phyloP scores from a whole-genome alignment of 2,797 vertebrate genomes.

The Malacoctenus gilli region DNA sequence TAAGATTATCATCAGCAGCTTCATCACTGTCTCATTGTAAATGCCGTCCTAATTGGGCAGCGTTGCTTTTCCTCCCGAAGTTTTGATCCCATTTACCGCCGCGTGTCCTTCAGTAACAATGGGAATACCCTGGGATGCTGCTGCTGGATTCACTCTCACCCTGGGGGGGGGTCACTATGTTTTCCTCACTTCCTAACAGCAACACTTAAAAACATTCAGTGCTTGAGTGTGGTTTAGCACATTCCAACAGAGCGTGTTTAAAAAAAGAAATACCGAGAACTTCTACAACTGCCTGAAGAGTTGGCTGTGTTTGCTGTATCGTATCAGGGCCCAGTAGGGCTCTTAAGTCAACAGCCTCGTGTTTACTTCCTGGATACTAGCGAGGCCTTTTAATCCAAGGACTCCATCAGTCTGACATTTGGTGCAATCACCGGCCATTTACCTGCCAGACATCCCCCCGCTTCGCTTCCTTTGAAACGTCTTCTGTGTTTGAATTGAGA shows the following conservation, averaged over 20 bases:
- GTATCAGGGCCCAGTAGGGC: constrained; percentile 30
- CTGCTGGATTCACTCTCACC: neutral
- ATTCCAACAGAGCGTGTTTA: constrained; percentile 16
- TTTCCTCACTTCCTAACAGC: neutral
- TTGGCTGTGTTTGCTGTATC: constrained; percentile 31
- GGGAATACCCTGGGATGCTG: constrained; percentile 12
- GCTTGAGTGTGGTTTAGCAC: constrained; percentile 10
- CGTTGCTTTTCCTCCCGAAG: constrained; percentile 41
- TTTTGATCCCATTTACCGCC: constrained; percentile 53
- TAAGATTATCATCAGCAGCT: constrained; percentile 71
- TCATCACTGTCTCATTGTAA: constrained; percentile 77
- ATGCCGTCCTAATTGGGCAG: constrained; percentile 65
- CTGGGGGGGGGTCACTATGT: too few relatives aligned
- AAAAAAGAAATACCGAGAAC: constrained; percentile 19
- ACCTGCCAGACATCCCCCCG: constrained; percentile 39
- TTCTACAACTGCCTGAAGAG: constrained; percentile 26
- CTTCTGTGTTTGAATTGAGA: constrained; percentile 54
- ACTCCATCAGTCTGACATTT: constrained; percentile 53
- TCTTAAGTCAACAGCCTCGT: constrained; percentile 55
- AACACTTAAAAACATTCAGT: constrained; percentile 4
- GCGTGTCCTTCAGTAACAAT: constrained; percentile 36
- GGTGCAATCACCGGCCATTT: constrained; percentile 43
- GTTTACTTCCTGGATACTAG: constrained; percentile 52
- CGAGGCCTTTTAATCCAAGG: constrained; percentile 28
- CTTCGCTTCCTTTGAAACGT: constrained; percentile 31